A percentile compares a stretch with the other conserved stretches of the same genome.
phyloP scores from a whole-genome alignment of 1,140 invertebrate genomes.

The Monochamus saltuarius region DNA sequence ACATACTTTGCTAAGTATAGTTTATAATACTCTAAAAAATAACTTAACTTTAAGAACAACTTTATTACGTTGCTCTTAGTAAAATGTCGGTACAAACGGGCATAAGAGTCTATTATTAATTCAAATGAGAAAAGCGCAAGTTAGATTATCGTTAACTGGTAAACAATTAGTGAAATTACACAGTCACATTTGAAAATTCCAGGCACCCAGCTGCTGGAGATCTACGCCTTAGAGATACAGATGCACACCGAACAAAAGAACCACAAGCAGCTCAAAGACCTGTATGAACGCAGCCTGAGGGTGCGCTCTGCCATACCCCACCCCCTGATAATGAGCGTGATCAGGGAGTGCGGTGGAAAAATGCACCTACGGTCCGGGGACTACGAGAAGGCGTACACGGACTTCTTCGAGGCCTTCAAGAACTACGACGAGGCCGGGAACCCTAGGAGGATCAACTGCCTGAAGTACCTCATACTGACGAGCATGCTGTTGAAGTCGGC shows the following conservation, averaged over 20 bases:
- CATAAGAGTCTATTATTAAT: no score
- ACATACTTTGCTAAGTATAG: no score
- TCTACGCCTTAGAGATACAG: conserved; percentile 98
- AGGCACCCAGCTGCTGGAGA: conserved; percentile 95
- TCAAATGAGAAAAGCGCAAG: no score
- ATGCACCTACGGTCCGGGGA: conserved; percentile 98
- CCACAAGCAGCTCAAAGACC: conserved; percentile 95
- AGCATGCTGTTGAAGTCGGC: conserved; percentile 99
- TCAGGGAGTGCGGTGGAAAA: conserved; percentile 98
- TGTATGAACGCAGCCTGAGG: conserved; percentile 97
- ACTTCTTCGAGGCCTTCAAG: conserved; percentile 99
- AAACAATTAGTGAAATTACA: no score
- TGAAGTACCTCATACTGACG: conserved; percentile 98
- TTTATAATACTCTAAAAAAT: no score
- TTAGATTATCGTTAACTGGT: no score
- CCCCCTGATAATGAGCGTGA: conserved; percentile 98
- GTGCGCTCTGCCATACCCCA: conserved; percentile 99
- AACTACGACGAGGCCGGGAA: conserved; percentile 99
- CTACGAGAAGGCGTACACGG: conserved; percentile 94
- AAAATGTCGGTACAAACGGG: no score
- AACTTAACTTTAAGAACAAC: no score
- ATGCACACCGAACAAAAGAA: conserved; percentile 99
- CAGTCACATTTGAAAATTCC: not conserved
- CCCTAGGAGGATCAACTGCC: conserved; percentile 90
- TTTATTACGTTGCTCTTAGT: no score